Evolutionary conservation across 1,140 invertebrate genomes (phyloP).

Genomic region (Drosophila serrata): DNA sequence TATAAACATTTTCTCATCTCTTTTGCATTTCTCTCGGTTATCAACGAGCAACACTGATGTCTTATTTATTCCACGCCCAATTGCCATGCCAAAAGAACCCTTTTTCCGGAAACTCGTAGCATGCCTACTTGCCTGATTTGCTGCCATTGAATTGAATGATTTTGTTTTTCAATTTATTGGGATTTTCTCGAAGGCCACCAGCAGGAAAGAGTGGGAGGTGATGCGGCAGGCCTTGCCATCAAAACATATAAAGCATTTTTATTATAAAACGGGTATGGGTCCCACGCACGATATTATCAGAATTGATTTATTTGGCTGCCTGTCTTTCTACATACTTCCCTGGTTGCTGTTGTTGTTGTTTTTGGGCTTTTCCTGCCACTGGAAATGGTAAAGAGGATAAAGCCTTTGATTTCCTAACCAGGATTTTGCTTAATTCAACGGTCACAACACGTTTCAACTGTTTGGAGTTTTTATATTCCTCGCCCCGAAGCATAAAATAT

Average conservation of each 20-base stretch:
- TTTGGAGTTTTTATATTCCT: conserved; percentile 61
- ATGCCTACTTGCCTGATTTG: conserved; percentile 70
- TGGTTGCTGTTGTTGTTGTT: conserved; percentile 5
- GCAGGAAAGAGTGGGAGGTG: background rate
- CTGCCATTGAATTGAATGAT: conserved; percentile 81
- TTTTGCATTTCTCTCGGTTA: background rate
- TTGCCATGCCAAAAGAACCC: conserved; percentile 34
- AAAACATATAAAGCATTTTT: conserved; percentile 80
- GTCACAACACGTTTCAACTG: conserved; percentile 67
- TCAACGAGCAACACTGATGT: conserved; percentile 51
- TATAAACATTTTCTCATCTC: background rate
- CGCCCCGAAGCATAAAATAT: conserved; percentile 54
- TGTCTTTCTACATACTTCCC: conserved; percentile 14
- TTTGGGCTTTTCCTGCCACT: background rate
- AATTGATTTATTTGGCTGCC: conserved; percentile 76
- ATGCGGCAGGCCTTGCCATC: conserved; percentile 41
- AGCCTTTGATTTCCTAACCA: conserved; percentile 55
- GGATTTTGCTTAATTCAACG: conserved; percentile 55
- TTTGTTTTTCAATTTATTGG: conserved; percentile 84
- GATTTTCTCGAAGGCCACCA: conserved; percentile 54
- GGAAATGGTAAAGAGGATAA: conserved; percentile 48
- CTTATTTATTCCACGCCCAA: conserved; percentile 58
- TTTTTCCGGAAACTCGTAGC: conserved; percentile 40
- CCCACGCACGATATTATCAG: conserved; percentile 75
- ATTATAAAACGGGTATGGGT: conserved; percentile 55